Percentiles rank a stretch among this genome's conserved stretches.
These are phyloP conservation scores for Monochamus alternatus DNA, from an alignment of 2,888 invertebrate genomes.

Conservation along the genomic window DNA sequence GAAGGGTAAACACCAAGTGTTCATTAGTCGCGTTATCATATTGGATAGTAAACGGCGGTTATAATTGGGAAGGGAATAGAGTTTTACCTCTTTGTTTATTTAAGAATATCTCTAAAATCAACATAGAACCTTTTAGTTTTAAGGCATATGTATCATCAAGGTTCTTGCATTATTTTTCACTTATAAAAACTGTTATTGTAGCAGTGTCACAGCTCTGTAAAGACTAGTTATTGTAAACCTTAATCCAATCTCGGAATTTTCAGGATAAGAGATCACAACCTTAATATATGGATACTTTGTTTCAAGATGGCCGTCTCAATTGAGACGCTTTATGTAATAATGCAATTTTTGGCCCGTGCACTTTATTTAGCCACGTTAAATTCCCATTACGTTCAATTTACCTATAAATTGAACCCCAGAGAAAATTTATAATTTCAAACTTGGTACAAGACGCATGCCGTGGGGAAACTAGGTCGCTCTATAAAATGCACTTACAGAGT, in stretches of 20 bases:
- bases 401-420: constrained; percentile 57
- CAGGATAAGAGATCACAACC: not conserved
- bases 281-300: constrained; percentile 49
- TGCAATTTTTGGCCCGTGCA: constrained; percentile 56
- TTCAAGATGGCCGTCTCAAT: constrained; percentile 52
- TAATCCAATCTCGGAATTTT: not conserved
- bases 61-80: too few relatives aligned
- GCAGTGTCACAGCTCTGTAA: too few relatives aligned
- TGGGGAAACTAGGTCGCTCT: constrained; percentile 47
- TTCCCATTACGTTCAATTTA: constrained; percentile 59
- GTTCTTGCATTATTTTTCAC: too few relatives aligned
- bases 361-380: constrained; percentile 54
- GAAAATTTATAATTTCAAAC: constrained; percentile 59
- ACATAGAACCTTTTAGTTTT: too few relatives aligned
- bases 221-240: too few relatives aligned
- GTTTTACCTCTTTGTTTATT: too few relatives aligned
- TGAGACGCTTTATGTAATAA: constrained; percentile 58
- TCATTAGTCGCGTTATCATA: too few relatives aligned
- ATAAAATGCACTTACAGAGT: constrained; percentile 48
- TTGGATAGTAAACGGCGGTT: too few relatives aligned
- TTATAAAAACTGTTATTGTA: too few relatives aligned
- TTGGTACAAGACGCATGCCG: constrained; percentile 51
- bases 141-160: too few relatives aligned
- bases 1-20: too few relatives aligned
- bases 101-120: too few relatives aligned